A percentile compares a stretch with the other conserved stretches of the same genome.
phyloP scores from a whole-genome alignment of 2,113 vertebrate species.

The Clupea harengus region DNA sequence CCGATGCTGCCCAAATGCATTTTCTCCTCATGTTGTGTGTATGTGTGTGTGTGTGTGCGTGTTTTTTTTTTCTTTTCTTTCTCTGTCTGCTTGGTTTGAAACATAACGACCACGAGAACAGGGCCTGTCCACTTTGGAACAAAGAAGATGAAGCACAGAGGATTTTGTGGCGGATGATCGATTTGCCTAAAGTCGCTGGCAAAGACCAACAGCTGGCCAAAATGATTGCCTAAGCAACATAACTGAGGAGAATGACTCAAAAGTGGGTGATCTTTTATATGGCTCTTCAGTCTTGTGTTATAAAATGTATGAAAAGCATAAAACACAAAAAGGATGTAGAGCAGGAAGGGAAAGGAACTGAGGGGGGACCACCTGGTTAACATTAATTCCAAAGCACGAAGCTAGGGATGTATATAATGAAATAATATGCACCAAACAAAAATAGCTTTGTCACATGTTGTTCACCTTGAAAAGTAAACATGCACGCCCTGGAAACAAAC shows the following conservation, averaged over 20 bases:
- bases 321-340: too few relatives aligned
- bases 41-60: background rate
- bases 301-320: too few relatives aligned
- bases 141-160: background rate
- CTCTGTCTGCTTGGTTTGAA: background rate
- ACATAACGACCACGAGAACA: background rate
- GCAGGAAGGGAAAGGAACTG: too few relatives aligned
- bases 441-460: background rate
- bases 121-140: background rate
- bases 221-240: background rate
- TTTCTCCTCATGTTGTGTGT: background rate
- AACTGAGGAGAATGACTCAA: background rate
- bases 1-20: conserved; percentile 6
- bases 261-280: background rate
- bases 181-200: background rate
- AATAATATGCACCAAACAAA: background rate
- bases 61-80: background rate
- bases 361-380: too few relatives aligned
- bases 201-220: background rate
- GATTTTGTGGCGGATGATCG: background rate
- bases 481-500: background rate
- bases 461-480: background rate
- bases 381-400: background rate
- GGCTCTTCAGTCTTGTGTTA: background rate
- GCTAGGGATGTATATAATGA: background rate